Percentiles rank a stretch among this genome's conserved stretches.
Conservation (phyloP, 2,888 invertebrate species). For the Cheilosia urbana region DNA sequence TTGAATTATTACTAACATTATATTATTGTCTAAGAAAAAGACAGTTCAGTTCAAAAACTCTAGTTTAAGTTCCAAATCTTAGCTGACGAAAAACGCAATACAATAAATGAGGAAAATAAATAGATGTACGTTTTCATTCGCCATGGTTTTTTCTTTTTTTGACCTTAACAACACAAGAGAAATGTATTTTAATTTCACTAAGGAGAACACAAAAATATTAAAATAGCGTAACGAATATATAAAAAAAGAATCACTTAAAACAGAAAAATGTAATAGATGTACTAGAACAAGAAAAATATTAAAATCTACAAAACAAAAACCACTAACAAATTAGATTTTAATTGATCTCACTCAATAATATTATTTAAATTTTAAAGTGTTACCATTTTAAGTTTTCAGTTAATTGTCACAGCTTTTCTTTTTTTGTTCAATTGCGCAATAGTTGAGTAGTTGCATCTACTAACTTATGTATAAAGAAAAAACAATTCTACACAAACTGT, state of each 20-base stretch:
- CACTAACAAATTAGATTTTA: slow-evolving; percentile 56
- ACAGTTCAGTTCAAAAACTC: slow-evolving; percentile 45
- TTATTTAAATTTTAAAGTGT: slow-evolving; percentile 36
- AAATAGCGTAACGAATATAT: slow-evolving; percentile 33
- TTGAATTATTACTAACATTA: neutral
- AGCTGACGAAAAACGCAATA: slow-evolving; percentile 21
- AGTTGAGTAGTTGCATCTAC: slow-evolving; percentile 28
- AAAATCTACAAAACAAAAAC: slow-evolving; percentile 28
- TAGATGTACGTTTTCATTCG: slow-evolving; percentile 18
- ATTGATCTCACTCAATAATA: slow-evolving; percentile 70
- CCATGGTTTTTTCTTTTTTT: slow-evolving; percentile 18
- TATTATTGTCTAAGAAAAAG: slow-evolving; percentile 19
- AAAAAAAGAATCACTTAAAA: slow-evolving; percentile 34
- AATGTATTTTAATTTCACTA: slow-evolving; percentile 9
- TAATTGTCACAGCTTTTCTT: neutral
- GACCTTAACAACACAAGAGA: slow-evolving; percentile 9
- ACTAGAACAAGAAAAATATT: slow-evolving; percentile 25
- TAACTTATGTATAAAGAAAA: slow-evolving; percentile 35
- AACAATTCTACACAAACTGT: slow-evolving; percentile 19
- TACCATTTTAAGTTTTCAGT: slow-evolving; percentile 34
- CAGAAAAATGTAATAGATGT: slow-evolving; percentile 19
- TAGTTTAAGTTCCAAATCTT: slow-evolving; percentile 29
- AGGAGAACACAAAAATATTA: slow-evolving; percentile 10
- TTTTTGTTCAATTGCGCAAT: slow-evolving; percentile 13
- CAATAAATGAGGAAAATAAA: neutral